These are phyloP conservation scores for Caenorhabditis doughertyi DNA, from an alignment of 2,888 invertebrate genomes.

Conservation along the genomic window DNA sequence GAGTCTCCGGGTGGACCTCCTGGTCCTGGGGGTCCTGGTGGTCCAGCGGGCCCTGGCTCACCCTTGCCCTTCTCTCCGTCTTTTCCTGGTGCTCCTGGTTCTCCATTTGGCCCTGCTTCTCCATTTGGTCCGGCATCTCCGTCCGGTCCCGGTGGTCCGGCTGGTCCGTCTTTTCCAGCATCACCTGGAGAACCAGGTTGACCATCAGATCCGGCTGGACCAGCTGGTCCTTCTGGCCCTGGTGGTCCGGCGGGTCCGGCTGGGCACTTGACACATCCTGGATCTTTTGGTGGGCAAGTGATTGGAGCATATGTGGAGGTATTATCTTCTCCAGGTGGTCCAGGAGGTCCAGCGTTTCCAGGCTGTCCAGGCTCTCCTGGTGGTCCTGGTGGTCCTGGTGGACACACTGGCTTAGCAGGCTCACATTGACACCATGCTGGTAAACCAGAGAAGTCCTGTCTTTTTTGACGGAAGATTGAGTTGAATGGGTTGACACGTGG, in stretches of 20 bases:
- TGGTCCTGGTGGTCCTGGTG: constrained; percentile 69
- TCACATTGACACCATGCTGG: constrained; percentile 71
- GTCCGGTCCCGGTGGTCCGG: constrained; percentile 64
- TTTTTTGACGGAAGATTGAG: constrained; percentile 78
- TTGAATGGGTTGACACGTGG: constrained; percentile 74
- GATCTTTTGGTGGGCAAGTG: constrained; percentile 65
- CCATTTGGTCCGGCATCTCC: constrained; percentile 63
- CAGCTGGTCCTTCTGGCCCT: constrained; percentile 64
- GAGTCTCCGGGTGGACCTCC: constrained; percentile 61
- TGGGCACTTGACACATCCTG: constrained; percentile 65
- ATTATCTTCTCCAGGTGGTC: constrained; percentile 68
- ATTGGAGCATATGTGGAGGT: constrained; percentile 63
- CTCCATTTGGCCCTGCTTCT: constrained; percentile 61
- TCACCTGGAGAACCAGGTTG: constrained; percentile 61
- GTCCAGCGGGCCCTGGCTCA: constrained; percentile 62
- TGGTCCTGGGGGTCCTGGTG: constrained; percentile 64
- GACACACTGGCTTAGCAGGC: constrained; percentile 68
- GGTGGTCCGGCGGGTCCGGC: constrained; percentile 64
- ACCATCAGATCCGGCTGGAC: constrained; percentile 63
- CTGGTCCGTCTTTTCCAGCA: constrained; percentile 64
- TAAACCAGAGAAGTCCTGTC: constrained; percentile 66
- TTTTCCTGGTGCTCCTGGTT: constrained; percentile 63
- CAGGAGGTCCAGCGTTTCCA: constrained; percentile 64
- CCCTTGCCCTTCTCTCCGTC: constrained; percentile 65
- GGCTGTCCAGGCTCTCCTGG: constrained; percentile 72